A percentile compares a stretch with the other conserved stretches of the same genome.
Conservation (phyloP, 2,797 vertebrate species). For the Enteromius fasciolatus region DNA sequence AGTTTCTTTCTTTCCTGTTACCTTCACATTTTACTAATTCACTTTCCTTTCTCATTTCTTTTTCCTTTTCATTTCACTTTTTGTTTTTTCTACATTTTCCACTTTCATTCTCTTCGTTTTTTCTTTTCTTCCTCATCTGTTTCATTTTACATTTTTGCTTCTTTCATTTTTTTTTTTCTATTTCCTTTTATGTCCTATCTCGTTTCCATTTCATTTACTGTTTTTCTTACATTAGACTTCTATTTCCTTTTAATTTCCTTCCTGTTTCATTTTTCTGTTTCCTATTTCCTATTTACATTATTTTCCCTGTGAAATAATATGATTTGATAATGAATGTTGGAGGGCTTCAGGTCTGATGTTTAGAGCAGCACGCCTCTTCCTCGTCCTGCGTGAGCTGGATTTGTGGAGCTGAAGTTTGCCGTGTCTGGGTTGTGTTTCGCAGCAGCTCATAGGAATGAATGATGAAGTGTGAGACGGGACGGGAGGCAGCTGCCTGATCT, state of each 20-base stretch:
- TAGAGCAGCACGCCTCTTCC: background rate
- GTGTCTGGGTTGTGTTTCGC: background rate
- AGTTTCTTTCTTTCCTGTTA: no score
- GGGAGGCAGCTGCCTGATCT: constrained; percentile 11
- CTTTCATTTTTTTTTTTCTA: no score
- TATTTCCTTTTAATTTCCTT: background rate
- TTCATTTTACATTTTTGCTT: no score
- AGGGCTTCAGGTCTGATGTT: background rate
- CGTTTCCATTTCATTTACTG: background rate
- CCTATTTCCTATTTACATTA: background rate
- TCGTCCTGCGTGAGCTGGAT: background rate
- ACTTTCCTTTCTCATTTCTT: background rate
- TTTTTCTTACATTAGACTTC: background rate
- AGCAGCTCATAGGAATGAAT: constrained; percentile 7
- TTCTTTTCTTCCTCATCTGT: no score
- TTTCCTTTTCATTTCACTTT: background rate
- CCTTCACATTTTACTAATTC: background rate
- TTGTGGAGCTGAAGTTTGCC: background rate
- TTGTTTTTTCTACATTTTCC: no score
- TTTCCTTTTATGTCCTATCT: background rate
- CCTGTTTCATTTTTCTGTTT: background rate
- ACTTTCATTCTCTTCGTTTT: no score
- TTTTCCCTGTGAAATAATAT: background rate
- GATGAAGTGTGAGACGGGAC: constrained; percentile 14
- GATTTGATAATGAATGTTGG: background rate